A percentile compares a stretch with the other conserved stretches of the same genome.
Conservation (phyloP, 2,888 invertebrate species). For the Melanostoma mellinum region DNA sequence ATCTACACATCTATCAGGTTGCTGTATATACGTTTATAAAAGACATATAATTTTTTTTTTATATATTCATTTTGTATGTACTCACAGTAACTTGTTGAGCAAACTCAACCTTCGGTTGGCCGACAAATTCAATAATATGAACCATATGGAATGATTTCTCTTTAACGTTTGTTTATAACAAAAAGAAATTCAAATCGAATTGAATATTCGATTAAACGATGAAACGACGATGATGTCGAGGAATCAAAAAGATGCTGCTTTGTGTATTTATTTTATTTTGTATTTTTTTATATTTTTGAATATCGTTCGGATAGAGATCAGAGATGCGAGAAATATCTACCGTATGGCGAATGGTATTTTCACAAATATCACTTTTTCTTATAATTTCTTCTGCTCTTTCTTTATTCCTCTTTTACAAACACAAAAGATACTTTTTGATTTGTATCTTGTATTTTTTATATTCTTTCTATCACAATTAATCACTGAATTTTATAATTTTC, state of each 20-base stretch:
- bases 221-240: conserved; percentile 25
- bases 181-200: conserved; percentile 48
- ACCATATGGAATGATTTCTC: conserved; percentile 88
- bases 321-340: conserved; percentile 53
- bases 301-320: conserved; percentile 52
- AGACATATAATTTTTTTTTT: conserved; percentile 20
- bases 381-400: too few relatives aligned
- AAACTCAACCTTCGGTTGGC: conserved; percentile 90
- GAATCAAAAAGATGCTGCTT: conserved; percentile 29
- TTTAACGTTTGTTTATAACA: conserved; percentile 69
- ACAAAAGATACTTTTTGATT: conserved; percentile 57
- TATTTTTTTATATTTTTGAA: conserved; percentile 26
- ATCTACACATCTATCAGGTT: conserved; percentile 27
- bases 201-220: conserved; percentile 49
- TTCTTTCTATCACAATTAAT: conserved; percentile 69
- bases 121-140: conserved; percentile 91
- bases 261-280: conserved; percentile 1
- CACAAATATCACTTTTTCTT: conserved; percentile 64
- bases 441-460: conserved; percentile 49
- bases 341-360: conserved; percentile 70
- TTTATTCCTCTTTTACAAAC: conserved; percentile 21
- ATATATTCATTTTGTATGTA: conserved; percentile 79
- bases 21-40: conserved; percentile 20
- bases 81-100: conserved; percentile 90
- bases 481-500: conserved; percentile 48